A percentile compares a stretch with the other conserved stretches of the same genome.
These are phyloP conservation scores for Thyatira batis DNA, from an alignment of 2,888 invertebrate genomes.

Conservation along the genomic window DNA sequence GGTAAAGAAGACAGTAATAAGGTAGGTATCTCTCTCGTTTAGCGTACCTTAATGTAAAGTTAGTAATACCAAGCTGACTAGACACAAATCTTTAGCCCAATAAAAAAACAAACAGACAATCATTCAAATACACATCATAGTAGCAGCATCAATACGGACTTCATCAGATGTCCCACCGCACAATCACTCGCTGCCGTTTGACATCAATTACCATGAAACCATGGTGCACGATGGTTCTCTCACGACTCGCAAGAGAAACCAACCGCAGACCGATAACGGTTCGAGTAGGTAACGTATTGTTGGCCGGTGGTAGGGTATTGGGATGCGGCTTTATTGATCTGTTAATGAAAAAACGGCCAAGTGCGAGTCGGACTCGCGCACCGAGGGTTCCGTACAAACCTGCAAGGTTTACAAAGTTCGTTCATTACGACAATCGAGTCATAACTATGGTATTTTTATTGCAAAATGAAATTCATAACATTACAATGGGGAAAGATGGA, in stretches of 20 bases:
- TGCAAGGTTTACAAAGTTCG: too few species aligned
- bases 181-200: slow-evolving; percentile 50
- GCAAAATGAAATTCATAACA: too few species aligned
- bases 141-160: slow-evolving; percentile 13
- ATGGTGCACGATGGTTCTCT: slow-evolving; percentile 60
- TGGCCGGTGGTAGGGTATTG: slow-evolving; percentile 22
- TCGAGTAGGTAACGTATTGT: slow-evolving; percentile 31
- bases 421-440: too few species aligned
- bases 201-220: slow-evolving; percentile 63
- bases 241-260: slow-evolving; percentile 57
- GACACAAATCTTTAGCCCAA: too few species aligned
- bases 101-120: slow-evolving; percentile 21
- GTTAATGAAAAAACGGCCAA: not conserved
- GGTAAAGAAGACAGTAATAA: too few species aligned
- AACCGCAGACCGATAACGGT: slow-evolving; percentile 47
- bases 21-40: too few species aligned
- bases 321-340: not conserved
- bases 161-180: slow-evolving; percentile 45
- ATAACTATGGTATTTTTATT: too few species aligned
- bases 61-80: too few species aligned
- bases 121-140: not conserved
- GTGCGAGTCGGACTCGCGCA: too few species aligned
- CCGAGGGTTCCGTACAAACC: too few species aligned
- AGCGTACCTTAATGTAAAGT: too few species aligned
- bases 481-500: too few species aligned